phyloP scores from a whole-genome alignment of 2,888 invertebrate genomes.

The Cheiracanthium punctorium region DNA sequence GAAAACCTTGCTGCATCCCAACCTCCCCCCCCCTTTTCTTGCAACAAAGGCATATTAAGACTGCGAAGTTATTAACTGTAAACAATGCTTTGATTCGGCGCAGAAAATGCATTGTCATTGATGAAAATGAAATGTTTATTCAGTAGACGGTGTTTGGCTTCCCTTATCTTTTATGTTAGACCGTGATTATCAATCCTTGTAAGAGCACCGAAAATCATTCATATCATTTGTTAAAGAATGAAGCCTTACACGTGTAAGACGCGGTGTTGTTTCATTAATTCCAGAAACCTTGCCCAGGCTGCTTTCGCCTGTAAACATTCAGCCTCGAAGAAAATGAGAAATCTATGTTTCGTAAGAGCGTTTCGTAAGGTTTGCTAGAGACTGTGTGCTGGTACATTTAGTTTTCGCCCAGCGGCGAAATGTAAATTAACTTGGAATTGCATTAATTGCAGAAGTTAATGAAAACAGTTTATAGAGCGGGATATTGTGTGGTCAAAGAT shows the following conservation, averaged over 20 bases:
- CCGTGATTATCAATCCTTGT: slow-evolving; percentile 33
- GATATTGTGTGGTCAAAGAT: too few relatives aligned
- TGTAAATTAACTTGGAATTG: too few relatives aligned
- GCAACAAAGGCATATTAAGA: not conserved
- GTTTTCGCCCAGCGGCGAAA: too few relatives aligned
- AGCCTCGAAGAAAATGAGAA: too few relatives aligned
- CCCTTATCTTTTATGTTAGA: slow-evolving; percentile 18
- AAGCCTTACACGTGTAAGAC: slow-evolving; percentile 36
- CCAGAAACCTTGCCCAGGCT: slow-evolving; percentile 16
- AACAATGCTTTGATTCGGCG: not conserved
- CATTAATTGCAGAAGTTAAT: too few relatives aligned
- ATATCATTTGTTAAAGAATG: slow-evolving; percentile 35
- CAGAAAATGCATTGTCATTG: not conserved
- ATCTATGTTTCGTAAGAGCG: too few relatives aligned
- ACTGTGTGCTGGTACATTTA: too few relatives aligned
- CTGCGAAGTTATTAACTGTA: not conserved
- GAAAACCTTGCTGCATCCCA: too few relatives aligned
- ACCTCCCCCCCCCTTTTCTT: not conserved
- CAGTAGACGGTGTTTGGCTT: slow-evolving; percentile 6
- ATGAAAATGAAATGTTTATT: slow-evolving; percentile 7
- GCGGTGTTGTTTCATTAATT: slow-evolving; percentile 44
- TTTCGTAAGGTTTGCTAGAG: too few relatives aligned
- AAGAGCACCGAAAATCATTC: slow-evolving; percentile 11
- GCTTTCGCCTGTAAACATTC: too few relatives aligned
- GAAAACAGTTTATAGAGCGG: too few relatives aligned